Evolutionary conservation across 2,113 vertebrate species (phyloP).

Genomic region (Syngnathus floridae): DNA sequence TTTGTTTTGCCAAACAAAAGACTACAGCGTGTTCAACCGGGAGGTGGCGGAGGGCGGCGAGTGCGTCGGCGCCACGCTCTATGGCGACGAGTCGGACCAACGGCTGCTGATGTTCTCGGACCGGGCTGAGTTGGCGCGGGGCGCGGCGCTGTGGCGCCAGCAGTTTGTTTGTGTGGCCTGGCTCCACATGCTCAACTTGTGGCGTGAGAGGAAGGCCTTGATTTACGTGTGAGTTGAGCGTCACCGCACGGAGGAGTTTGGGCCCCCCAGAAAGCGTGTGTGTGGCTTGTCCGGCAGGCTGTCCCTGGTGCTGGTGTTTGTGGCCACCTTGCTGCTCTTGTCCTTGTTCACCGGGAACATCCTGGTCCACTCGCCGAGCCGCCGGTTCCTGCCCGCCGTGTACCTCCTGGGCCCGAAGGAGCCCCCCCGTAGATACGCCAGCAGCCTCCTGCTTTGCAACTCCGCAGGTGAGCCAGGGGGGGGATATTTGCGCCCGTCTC

Average conservation of each 20-base stretch:
- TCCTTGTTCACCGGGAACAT: conserved; percentile 84
- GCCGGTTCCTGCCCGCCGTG: conserved; percentile 79
- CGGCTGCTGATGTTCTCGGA: conserved; percentile 81
- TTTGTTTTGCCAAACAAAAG: conserved; percentile 48
- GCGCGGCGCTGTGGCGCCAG: conserved; percentile 82
- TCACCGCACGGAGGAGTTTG: too few species aligned
- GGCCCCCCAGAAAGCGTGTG: too few species aligned
- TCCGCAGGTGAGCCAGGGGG: conserved; percentile 72
- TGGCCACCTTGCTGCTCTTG: conserved; percentile 78
- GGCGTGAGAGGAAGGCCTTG: conserved; percentile 81
- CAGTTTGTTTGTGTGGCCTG: conserved; percentile 82
- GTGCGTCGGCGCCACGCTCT: background rate
- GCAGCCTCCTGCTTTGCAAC: conserved; percentile 85
- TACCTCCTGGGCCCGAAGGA: conserved; percentile 82
- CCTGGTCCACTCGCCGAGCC: conserved; percentile 77
- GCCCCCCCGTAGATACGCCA: conserved; percentile 74
- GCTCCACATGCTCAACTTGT: conserved; percentile 85
- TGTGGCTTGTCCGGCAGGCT: conserved; percentile 66
- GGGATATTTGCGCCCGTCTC: background rate
- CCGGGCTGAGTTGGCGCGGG: conserved; percentile 63
- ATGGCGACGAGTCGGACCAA: conserved; percentile 80
- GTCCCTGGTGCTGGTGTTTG: conserved; percentile 82
- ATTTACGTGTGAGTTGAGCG: conserved; percentile 59
- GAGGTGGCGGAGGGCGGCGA: conserved; percentile 79
- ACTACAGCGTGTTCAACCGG: conserved; percentile 86